These are phyloP conservation scores for Diabrotica virgifera DNA, from an alignment of 1,140 invertebrate genomes.

Conservation along the genomic window DNA sequence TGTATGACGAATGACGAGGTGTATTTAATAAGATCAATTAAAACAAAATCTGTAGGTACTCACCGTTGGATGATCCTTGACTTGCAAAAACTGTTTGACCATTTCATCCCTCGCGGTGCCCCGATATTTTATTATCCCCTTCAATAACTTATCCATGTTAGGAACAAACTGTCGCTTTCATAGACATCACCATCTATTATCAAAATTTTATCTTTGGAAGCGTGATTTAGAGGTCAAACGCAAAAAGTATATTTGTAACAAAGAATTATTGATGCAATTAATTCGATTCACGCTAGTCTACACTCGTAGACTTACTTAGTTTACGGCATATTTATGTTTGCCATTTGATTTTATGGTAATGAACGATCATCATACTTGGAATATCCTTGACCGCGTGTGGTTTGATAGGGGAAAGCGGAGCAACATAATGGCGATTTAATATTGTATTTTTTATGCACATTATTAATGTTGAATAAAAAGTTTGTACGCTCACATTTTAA, in stretches of 20 bases:
- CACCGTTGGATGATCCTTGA: conserved; percentile 83
- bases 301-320: not conserved
- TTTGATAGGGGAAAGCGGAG: not conserved
- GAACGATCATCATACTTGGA: not conserved
- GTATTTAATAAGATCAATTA: no score
- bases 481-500: no score
- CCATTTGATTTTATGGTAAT: not conserved
- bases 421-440: not conserved
- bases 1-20: no score
- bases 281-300: not conserved
- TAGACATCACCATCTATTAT: not conserved
- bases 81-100: conserved; percentile 87
- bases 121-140: conserved; percentile 85
- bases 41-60: conserved; percentile 40
- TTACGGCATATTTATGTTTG: not conserved
- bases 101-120: conserved; percentile 75
- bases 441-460: not conserved
- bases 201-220: conserved; percentile 9
- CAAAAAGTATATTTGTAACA: no score
- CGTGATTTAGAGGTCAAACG: no score
- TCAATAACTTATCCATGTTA: conserved; percentile 78
- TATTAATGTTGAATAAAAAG: no score
- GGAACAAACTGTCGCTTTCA: not conserved
- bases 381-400: not conserved
- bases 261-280: no score